Evolutionary conservation across 2,888 invertebrate genomes (phyloP), one percentile per base, ranked within the genome.

Genomic region (Melanostoma mellinum): DNA sequence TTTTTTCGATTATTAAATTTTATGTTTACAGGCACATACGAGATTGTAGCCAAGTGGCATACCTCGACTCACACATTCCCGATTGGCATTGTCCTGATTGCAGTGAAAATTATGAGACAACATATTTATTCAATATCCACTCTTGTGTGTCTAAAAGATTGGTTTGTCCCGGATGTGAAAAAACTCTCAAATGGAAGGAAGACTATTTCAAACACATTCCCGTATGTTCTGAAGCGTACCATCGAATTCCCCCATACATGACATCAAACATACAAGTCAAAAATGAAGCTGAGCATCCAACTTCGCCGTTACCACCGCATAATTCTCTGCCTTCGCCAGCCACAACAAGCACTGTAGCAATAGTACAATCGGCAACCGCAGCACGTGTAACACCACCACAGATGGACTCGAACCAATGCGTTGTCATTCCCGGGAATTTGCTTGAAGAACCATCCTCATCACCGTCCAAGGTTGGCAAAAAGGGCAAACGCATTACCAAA

Each of bases 61-160:
- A 85, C 87, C 38, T 86, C 85, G 50, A 65, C 87, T 20, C 86
- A 85, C 69, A 78, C 33, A 88, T 90, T 10, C 87, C 89, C n/a
- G 90, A 90, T 65, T 88, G 90, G 40, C 87, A 88, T 75, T 91
- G 91, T 73, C 89, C 88, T 3, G 86, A 88, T 63, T 91, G 91
- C 86, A 88, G 87, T 48, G 86, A 87, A 38, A 87, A 89, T 6
- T 91, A 89, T 86, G 84, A 88, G 56, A 91, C 91, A 3, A 89
- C 90, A 78, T 91, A 88, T 78, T 87, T 91, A 6, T 91, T 90
- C 65, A 90, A 91, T 68, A 90, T 88, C 74, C 91, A 91, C 86
- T 85, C 87, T 0, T 91, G 91, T 86, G 89, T 91, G 32, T 86
- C 90, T 8, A 88, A 87, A 52, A 88, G 89, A 10, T 88, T 87